Conservation (phyloP, 1,140 invertebrate genomes). For the Dinoponera quadriceps region DNA sequence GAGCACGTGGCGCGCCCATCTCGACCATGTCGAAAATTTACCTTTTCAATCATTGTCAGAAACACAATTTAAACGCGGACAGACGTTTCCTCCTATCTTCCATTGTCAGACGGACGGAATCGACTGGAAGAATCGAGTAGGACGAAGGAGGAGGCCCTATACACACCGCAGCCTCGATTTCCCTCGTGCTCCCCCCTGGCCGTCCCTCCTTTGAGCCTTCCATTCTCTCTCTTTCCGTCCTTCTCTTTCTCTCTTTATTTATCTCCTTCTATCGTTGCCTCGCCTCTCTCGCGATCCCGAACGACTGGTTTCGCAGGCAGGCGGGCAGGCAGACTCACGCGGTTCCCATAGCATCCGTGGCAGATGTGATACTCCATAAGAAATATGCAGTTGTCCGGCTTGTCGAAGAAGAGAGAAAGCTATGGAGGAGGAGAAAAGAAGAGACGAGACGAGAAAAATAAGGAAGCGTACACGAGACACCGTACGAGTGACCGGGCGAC, state of each 20-base stretch:
- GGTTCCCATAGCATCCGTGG: slow-evolving; percentile 17
- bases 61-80: slow-evolving; percentile 47
- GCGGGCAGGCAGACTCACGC: neutral
- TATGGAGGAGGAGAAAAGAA: neutral
- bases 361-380: slow-evolving; percentile 55
- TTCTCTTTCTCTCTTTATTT: neutral
- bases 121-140: slow-evolving; percentile 57
- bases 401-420: neutral
- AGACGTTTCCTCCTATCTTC: slow-evolving; percentile 24
- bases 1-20: neutral
- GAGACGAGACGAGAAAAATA: slow-evolving; percentile 10
- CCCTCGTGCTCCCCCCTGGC: neutral
- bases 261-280: neutral
- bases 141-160: slow-evolving; percentile 21
- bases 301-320: slow-evolving; percentile 61
- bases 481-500: slow-evolving; percentile 50
- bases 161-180: slow-evolving; percentile 14
- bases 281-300: slow-evolving; percentile 14
- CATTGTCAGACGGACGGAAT: slow-evolving; percentile 52
- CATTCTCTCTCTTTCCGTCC: neutral
- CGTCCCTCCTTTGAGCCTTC: neutral
- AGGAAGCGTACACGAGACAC: slow-evolving; percentile 26
- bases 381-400: slow-evolving; percentile 28
- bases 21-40: slow-evolving; percentile 46
- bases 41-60: slow-evolving; percentile 60